A percentile compares a stretch with the other conserved stretches of the same genome.
phyloP scores from a whole-genome alignment of 1,140 invertebrate species.

The Lepidurus packardi region DNA sequence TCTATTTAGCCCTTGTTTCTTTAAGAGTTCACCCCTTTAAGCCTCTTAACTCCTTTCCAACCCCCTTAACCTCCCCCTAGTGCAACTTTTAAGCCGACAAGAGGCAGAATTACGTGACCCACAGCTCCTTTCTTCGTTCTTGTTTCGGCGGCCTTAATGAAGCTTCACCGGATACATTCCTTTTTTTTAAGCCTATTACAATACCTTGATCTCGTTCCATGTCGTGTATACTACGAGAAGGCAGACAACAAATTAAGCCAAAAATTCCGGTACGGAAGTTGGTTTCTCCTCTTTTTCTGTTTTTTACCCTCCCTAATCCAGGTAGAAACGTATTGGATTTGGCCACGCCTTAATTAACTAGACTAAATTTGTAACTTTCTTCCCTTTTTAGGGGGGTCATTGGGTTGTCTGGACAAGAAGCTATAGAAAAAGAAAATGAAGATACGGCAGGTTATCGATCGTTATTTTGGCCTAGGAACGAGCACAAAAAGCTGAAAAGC shows the following conservation, averaged over 20 bases:
- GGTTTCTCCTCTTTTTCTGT: not conserved
- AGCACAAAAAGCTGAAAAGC: constrained; percentile 18
- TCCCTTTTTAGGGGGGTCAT: not conserved
- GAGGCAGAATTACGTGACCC: not conserved
- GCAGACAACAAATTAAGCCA: constrained; percentile 2
- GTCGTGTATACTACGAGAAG: not conserved
- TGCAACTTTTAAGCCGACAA: not conserved
- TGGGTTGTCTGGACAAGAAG: not conserved
- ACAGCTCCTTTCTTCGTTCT: not conserved
- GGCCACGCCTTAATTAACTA: constrained; percentile 8
- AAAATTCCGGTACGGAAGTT: not conserved
- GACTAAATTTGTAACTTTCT: not conserved
- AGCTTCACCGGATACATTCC: not conserved
- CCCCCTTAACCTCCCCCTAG: not conserved
- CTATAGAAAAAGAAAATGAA: not conserved
- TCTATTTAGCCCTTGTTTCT: not conserved
- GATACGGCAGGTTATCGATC: constrained; percentile 17
- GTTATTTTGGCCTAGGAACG: constrained; percentile 8
- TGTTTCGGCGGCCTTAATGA: not conserved
- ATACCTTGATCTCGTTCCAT: not conserved
- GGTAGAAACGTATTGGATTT: not conserved
- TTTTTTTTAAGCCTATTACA: constrained; percentile 15
- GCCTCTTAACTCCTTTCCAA: not conserved
- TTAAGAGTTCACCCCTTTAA: not conserved
- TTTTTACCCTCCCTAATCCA: not conserved